These are phyloP conservation scores for Sphaeridia pumilis DNA, from an alignment of 2,888 invertebrate species.

Conservation along the genomic window DNA sequence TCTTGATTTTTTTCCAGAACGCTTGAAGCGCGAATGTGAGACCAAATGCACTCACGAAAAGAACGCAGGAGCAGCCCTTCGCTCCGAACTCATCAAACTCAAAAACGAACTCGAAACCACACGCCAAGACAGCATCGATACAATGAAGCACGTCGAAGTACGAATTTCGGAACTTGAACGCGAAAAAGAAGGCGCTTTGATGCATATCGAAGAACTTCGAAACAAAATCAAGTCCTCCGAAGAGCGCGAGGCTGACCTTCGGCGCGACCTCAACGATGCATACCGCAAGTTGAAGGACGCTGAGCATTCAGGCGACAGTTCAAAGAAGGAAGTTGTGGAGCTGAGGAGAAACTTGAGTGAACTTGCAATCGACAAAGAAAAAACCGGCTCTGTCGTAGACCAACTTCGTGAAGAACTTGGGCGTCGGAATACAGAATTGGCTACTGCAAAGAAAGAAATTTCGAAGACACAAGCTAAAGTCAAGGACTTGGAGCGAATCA, in stretches of 20 bases:
- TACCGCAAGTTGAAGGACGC: constrained; percentile 71
- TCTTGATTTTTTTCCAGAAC: constrained; percentile 24
- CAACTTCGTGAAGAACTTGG: constrained; percentile 82
- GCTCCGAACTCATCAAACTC: constrained; percentile 34
- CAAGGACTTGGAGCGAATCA: constrained; percentile 31
- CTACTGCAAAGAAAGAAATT: constrained; percentile 65
- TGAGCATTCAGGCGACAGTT: constrained; percentile 61
- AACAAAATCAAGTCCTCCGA: constrained; percentile 54
- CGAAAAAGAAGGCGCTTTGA: constrained; percentile 65
- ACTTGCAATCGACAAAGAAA: constrained; percentile 68
- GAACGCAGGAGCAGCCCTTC: constrained; percentile 28
- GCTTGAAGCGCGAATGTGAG: constrained; percentile 35
- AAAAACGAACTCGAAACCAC: constrained; percentile 33
- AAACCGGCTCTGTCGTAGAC: constrained; percentile 69
- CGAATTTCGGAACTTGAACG: constrained; percentile 64
- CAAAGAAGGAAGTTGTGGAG: constrained; percentile 78
- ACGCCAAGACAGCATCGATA: constrained; percentile 33
- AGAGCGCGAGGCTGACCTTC: constrained; percentile 63
- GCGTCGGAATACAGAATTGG: constrained; percentile 69
- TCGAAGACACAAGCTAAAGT: constrained; percentile 51
- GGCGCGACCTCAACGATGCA: constrained; percentile 70
- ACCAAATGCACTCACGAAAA: constrained; percentile 35
- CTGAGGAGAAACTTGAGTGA: constrained; percentile 68
- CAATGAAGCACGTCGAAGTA: constrained; percentile 54
- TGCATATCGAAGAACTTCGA: constrained; percentile 56